Evolutionary conservation across 2,888 invertebrate genomes (phyloP), one percentile per base, ranked within the genome.

Genomic region (Esperia sulphurella): DNA sequence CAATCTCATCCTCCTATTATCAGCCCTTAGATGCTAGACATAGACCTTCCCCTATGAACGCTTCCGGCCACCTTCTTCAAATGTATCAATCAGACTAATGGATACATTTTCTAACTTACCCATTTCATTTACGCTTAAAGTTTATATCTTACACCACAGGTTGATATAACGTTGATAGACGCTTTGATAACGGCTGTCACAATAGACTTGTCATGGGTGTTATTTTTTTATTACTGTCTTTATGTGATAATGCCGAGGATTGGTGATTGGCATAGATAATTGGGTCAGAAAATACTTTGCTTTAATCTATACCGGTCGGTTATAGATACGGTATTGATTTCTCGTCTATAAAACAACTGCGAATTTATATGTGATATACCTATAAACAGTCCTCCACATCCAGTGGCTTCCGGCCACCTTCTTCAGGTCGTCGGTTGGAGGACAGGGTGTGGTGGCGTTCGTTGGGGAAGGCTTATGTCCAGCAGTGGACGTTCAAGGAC

Each of bases 151-250:
- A 44, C 8, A 50, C 61, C 57, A 37, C 14, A 6, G 13, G 7
- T 53, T 51, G 51, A 64, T 64, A 53, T 60, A 63, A 58, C 53
- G 58, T 58, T 66, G 75, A 81, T 72, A 74, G 65, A 64, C 65
- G 54, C 57, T 57, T 58, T 59, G 82, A 83, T 83, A 83, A 76
- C 73, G 57, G 58, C 65, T 69, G 73, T 75, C 73, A 77, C 70
- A 75, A 77, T 76, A 75, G 67, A 77, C 71, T 70, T 71, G 66
- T 68, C 68, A 71, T 65, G 52, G 58, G 49, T 62, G 59, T 61
- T 60, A 55, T 60, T 65, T 68, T 69, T 71, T 69, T 71, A 69
- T 66, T 65, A 58, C 52, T 60, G 67, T 67, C 59, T 65, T 66
- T 65, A 65, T 59, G 55, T 53, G 62, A 65, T 65, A 64, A 60